Evolutionary conservation across 2,113 vertebrate species (phyloP).

Genomic region (Scortum barcoo): DNA sequence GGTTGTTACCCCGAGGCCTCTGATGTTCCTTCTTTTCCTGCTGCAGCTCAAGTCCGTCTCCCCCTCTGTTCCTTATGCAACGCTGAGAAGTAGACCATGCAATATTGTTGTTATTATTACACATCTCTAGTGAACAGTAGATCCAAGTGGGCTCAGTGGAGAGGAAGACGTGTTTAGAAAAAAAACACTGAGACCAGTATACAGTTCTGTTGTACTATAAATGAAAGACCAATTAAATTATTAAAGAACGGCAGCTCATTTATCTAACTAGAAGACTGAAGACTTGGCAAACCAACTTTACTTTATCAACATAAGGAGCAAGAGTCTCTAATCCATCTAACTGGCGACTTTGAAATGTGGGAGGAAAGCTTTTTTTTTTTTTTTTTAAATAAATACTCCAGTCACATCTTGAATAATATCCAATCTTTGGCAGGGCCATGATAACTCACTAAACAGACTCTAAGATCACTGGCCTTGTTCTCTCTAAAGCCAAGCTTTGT

Average conservation of each 20-base stretch:
- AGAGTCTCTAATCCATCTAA: neutral
- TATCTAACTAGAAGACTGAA: neutral
- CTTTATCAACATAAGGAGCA: neutral
- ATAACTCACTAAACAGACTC: conserved; percentile 56
- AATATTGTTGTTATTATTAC: conserved; percentile 64
- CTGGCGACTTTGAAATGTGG: neutral
- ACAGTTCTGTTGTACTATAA: neutral
- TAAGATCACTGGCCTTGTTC: conserved; percentile 55
- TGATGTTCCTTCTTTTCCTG: conserved; percentile 66
- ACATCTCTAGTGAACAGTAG: conserved; percentile 29
- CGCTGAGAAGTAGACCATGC: conserved; percentile 66
- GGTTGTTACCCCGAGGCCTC: conserved; percentile 71
- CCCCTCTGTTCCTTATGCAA: conserved; percentile 70
- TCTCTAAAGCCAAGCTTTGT: conserved; percentile 64
- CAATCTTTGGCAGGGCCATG: conserved; percentile 8
- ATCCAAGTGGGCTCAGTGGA: conserved; percentile 28
- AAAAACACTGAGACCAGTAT: conserved; percentile 1
- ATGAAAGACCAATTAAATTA: neutral
- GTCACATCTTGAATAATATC: neutral
- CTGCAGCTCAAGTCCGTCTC: conserved; percentile 37
- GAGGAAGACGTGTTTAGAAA: neutral
- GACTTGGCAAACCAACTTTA: neutral
- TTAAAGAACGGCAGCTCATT: neutral
- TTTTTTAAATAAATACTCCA: neutral
- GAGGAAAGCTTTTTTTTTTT: neutral